These are phyloP conservation scores for Nannoperca obscura DNA, from an alignment of 2,797 vertebrate genomes.

Conservation along the genomic window DNA sequence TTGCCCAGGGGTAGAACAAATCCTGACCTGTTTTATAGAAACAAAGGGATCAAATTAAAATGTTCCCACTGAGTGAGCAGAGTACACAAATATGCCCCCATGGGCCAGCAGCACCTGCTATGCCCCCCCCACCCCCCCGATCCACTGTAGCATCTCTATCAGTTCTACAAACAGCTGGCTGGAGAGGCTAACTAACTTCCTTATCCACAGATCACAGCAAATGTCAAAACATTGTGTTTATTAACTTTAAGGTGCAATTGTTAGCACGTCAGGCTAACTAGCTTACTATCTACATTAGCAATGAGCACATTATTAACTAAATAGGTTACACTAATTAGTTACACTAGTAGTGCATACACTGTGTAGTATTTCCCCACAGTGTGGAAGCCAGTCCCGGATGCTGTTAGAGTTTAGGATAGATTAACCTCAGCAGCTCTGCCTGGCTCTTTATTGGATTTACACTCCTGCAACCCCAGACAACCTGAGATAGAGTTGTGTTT, in stretches of 20 bases:
- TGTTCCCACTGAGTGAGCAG: conserved; percentile 80
- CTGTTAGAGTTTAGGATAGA: not conserved
- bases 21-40: conserved; percentile 82
- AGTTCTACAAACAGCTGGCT: conserved; percentile 19
- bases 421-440: not conserved
- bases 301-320: not conserved
- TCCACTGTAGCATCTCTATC: conserved; percentile 39
- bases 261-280: not conserved
- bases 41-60: conserved; percentile 84
- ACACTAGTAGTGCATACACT: not conserved
- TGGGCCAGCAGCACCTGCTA: conserved; percentile 74
- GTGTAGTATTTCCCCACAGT: not conserved
- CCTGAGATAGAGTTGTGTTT: not conserved
- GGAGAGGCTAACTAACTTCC: not conserved
- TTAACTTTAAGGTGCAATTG: not conserved
- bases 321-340: not conserved
- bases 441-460: conserved; percentile 5
- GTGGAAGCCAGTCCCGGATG: not conserved
- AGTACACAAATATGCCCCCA: conserved; percentile 69
- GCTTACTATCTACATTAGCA: not conserved
- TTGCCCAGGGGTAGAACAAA: conserved; percentile 66
- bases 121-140: conserved; percentile 14
- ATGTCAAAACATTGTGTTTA: not conserved
- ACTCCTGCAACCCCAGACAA: not conserved
- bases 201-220: not conserved